Conservation (phyloP, 2,113 vertebrate species). For the Nothocercus nigrocapillus region DNA sequence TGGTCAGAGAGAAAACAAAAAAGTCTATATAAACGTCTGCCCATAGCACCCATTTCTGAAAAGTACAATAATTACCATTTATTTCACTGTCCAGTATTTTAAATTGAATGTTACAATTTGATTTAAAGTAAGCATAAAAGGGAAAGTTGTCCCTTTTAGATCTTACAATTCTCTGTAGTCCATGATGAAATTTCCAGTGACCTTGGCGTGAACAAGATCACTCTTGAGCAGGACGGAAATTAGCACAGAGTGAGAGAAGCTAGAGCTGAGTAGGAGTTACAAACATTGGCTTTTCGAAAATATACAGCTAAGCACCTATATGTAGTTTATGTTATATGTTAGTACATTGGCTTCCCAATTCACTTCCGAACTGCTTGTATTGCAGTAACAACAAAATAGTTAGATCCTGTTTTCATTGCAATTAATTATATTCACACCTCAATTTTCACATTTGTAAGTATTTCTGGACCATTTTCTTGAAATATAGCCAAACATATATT, state of each 20-base stretch:
- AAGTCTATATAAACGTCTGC: neutral
- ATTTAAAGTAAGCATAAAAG: neutral
- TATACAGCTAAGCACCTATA: neutral
- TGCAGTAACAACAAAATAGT: neutral
- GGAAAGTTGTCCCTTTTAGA: neutral
- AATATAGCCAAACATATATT: neutral
- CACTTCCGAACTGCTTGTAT: neutral
- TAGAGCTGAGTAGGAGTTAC: neutral
- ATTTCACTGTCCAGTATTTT: neutral
- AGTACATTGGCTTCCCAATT: neutral
- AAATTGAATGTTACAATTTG: neutral
- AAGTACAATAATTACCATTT: neutral
- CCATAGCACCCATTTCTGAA: fast-evolving
- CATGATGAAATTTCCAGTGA: neutral
- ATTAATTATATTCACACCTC: neutral
- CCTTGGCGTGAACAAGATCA: neutral
- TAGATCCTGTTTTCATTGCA: neutral
- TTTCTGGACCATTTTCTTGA: neutral
- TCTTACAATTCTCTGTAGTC: neutral
- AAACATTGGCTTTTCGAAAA: neutral
- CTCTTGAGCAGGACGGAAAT: neutral
- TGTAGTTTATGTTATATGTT: neutral
- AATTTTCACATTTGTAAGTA: neutral
- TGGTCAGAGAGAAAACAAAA: neutral
- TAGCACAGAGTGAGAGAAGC: neutral